These are phyloP conservation scores for Trichechus manatus DNA, from an alignment of 2,113 vertebrate species.

Conservation along the genomic window DNA sequence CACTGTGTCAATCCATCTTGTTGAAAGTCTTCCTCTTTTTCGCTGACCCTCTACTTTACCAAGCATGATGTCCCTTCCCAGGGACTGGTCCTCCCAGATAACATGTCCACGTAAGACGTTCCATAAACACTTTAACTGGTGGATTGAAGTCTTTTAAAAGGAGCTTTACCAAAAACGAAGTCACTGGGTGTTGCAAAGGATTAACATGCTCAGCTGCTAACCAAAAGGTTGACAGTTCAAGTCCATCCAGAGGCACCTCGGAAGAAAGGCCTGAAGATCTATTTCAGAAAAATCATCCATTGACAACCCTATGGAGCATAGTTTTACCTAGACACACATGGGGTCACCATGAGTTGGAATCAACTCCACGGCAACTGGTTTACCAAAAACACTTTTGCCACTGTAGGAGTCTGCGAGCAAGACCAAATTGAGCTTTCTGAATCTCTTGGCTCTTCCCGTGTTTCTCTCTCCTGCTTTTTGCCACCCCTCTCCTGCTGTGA, in stretches of 20 bases:
- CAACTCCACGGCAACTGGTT: too few relatives aligned
- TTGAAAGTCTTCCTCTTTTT: too few relatives aligned
- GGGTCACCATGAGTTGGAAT: too few relatives aligned
- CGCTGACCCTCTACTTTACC: too few relatives aligned
- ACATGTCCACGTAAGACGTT: not conserved
- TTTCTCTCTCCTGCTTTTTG: not conserved
- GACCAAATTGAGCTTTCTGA: not conserved
- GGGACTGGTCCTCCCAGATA: too few relatives aligned
- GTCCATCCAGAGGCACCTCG: not conserved
- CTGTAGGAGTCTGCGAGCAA: not conserved
- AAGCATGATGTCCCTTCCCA: too few relatives aligned
- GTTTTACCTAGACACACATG: too few relatives aligned
- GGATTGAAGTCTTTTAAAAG: not conserved
- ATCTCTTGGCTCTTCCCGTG: not conserved
- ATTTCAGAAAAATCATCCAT: too few relatives aligned
- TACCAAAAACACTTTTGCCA: not conserved
- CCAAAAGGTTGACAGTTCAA: not conserved
- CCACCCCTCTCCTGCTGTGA: not conserved
- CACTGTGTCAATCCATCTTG: too few relatives aligned
- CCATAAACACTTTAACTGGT: not conserved
- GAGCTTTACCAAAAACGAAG: not conserved
- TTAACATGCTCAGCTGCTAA: not conserved
- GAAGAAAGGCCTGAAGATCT: too few relatives aligned
- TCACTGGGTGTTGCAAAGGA: not conserved
- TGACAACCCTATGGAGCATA: too few relatives aligned